Base-by-base conservation (phyloP, 2,113 vertebrate species). In the Ochotona curzoniae region DNA sequence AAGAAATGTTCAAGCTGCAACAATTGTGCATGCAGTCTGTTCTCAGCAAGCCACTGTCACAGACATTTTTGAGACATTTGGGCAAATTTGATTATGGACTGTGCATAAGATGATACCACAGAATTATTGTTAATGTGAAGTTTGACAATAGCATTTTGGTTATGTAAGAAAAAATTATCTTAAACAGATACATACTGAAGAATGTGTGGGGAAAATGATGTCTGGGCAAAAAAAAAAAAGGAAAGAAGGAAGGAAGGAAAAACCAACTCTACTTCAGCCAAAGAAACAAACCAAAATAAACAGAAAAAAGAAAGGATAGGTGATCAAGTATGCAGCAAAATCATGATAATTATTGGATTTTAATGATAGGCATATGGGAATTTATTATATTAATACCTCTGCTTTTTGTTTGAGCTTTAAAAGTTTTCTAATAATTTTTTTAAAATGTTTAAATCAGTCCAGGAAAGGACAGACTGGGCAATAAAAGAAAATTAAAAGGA, bases 21-120 rank as follows among this genome's bases (percentile, higher is more conserved):
- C 75, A 54, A 21, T 87, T 73, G 88, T 93, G 76, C 78, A 81
- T 87, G 80, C 54, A 78, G 49, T 32, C 30, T 91, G n/a, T 87
- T 94, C 87, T 94, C 78, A 94, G 82, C 83, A 87, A 94, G 93
- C 63, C 67, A 89, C 38, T 69, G 49, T 89, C 75, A 94, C 89
- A 91, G 70, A 64, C 87, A 90, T 91, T 92, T 95, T 89, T 83
- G 78, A 89, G 84, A 89, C 63, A 93, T 44, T 66, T 66, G 21
- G 60, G 60, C 49, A 92, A 95, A 91, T 95, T 49, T 74, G 87
- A 90, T 96, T 90, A 79, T 67, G 76, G 69, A 60, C 63, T 82
- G 79, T 7, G 70, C 92, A 87, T 64, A 80, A 87, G 60, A 83
- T 74, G 57, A 88, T 87, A 81, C 57, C 25, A 84, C 75, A 87